These are phyloP conservation scores for Fregetta grallaria DNA, from an alignment of 2,113 vertebrate species.

Conservation along the genomic window DNA sequence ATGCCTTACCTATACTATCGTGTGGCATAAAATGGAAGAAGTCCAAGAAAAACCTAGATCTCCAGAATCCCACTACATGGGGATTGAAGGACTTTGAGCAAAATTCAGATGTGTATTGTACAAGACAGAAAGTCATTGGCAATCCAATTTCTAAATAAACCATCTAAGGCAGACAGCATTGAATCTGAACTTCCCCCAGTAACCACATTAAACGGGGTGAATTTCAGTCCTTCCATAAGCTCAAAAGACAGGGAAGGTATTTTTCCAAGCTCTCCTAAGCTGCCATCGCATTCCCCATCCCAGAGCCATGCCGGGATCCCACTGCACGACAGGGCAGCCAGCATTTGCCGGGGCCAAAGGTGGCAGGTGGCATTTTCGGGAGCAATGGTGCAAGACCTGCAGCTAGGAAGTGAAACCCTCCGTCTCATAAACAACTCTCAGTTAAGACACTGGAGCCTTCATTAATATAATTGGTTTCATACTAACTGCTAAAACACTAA, in stretches of 20 bases:
- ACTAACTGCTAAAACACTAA: not conserved
- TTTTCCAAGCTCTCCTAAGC: not conserved
- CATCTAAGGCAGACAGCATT: not conserved
- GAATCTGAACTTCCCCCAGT: not conserved
- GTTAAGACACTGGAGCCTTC: not conserved
- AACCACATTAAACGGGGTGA: not conserved
- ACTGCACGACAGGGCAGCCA: fast-evolving
- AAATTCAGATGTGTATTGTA: not conserved
- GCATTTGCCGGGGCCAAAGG: not conserved
- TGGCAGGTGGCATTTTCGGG: not conserved
- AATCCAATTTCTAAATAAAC: not conserved
- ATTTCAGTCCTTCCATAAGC: not conserved
- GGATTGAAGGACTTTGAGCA: not conserved
- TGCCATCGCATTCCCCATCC: not conserved
- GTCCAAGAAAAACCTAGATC: not conserved
- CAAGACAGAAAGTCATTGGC: not conserved
- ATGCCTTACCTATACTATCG: not conserved
- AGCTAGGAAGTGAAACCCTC: not conserved
- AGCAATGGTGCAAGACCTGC: not conserved
- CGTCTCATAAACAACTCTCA: not conserved
- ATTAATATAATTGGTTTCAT: not conserved
- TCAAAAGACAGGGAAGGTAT: not conserved
- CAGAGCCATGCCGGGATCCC: not conserved
- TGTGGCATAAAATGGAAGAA: not conserved
- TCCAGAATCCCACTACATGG: not conserved